Conservation (phyloP, 1,140 invertebrate species). For the Drosophila eugracilis region DNA sequence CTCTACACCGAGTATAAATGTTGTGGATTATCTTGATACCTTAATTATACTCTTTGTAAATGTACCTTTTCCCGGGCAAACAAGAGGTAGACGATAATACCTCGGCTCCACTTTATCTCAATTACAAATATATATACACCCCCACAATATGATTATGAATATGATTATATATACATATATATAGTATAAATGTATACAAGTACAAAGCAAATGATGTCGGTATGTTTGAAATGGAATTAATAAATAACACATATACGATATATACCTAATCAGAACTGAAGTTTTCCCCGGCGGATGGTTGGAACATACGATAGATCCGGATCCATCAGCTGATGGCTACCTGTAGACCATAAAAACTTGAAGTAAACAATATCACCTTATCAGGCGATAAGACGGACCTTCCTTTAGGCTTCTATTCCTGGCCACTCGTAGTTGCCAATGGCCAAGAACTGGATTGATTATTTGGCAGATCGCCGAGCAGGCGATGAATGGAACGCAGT, state of each 20-base stretch:
- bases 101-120: conserved; percentile 28
- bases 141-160: conserved; percentile 14
- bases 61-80: conserved; percentile 40
- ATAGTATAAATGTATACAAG: conserved; percentile 49
- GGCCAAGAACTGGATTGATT: conserved; percentile 28
- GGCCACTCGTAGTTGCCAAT: conserved; percentile 34
- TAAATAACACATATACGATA: conserved; percentile 49
- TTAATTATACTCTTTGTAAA: conserved; percentile 49
- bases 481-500: conserved; percentile 33
- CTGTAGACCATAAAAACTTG: neutral
- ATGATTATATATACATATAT: conserved; percentile 10
- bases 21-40: conserved; percentile 53
- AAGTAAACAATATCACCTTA: conserved; percentile 33
- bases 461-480: conserved; percentile 2
- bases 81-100: neutral
- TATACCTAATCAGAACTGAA: neutral
- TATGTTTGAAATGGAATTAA: conserved; percentile 30
- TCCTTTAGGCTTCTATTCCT: conserved; percentile 18
- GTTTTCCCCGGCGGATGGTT: neutral
- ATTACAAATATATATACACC: conserved; percentile 22
- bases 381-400: conserved; percentile 45
- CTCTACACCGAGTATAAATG: conserved; percentile 61
- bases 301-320: conserved; percentile 6
- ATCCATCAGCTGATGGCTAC: conserved; percentile 25
- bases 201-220: conserved; percentile 34